Percentiles rank a stretch among this genome's conserved stretches.
Evolutionary conservation across 1,140 invertebrate species (phyloP).

Genomic region (Diorhabda elongata): DNA sequence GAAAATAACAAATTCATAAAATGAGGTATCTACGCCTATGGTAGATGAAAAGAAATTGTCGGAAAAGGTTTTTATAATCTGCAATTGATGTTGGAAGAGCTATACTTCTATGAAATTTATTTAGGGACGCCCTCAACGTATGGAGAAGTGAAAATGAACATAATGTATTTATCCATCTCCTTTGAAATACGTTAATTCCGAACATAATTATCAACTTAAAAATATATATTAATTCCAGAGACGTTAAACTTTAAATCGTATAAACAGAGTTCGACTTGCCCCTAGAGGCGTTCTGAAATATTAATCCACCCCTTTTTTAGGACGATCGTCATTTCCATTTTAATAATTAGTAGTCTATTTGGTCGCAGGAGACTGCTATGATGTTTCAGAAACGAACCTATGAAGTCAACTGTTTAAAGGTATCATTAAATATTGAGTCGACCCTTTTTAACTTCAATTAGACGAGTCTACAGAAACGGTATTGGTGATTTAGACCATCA

Average conservation of each 20-base stretch:
- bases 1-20: no score
- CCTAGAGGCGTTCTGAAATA: neutral
- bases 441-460: slow-evolving; percentile 2
- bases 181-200: no score
- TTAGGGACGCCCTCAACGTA: no score
- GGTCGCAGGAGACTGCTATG: neutral
- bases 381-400: neutral
- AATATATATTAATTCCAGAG: neutral
- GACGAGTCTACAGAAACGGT: neutral
- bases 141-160: no score
- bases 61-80: no score
- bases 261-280: neutral
- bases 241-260: neutral
- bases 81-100: no score
- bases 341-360: neutral
- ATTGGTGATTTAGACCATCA: neutral
- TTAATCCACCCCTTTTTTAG: neutral
- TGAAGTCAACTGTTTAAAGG: neutral
- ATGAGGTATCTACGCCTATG: no score
- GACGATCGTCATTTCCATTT: neutral
- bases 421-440: neutral
- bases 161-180: no score
- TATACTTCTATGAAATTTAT: no score
- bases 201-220: neutral
- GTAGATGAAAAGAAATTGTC: no score